Percentiles rank a stretch among this genome's conserved stretches.
These are phyloP conservation scores for Channallabes apus DNA, from an alignment of 2,797 vertebrate genomes.

Conservation along the genomic window DNA sequence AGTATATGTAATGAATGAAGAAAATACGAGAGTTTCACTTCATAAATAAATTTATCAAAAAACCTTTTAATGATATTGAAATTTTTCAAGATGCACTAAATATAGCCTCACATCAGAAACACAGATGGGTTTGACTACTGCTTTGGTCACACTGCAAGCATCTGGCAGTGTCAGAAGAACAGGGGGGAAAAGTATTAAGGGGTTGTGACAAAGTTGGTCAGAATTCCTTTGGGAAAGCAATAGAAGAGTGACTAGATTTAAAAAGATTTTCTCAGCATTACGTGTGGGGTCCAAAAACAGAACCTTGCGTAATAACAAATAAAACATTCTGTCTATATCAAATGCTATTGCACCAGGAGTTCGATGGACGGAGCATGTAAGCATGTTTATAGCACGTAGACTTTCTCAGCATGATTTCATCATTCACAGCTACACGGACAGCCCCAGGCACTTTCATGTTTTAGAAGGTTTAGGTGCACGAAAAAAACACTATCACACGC, in stretches of 20 bases:
- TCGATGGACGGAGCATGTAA: not conserved
- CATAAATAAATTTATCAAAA: no score
- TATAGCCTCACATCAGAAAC: constrained; percentile 34
- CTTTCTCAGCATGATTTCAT: constrained; percentile 19
- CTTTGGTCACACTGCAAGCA: constrained; percentile 56
- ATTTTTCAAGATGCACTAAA: no score
- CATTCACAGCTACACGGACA: constrained; percentile 18
- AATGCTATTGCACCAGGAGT: not conserved
- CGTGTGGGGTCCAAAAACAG: constrained; percentile 1
- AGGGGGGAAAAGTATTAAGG: constrained; percentile 47
- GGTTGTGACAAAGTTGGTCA: constrained; percentile 58
- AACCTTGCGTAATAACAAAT: not conserved
- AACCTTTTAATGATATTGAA: no score
- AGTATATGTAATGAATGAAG: no score
- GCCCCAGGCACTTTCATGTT: constrained; percentile 22
- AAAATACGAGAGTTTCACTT: no score
- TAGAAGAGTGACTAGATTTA: not conserved
- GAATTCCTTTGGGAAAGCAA: not conserved
- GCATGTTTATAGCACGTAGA: not conserved
- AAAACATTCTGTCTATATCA: not conserved
- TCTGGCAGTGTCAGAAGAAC: constrained; percentile 52
- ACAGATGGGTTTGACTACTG: constrained; percentile 51
- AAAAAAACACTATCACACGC: constrained; percentile 41
- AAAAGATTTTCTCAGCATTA: constrained; percentile 14
- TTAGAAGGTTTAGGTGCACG: constrained; percentile 23